Conservation (phyloP, 2,888 invertebrate genomes). For the Cyaniris semiargus region DNA sequence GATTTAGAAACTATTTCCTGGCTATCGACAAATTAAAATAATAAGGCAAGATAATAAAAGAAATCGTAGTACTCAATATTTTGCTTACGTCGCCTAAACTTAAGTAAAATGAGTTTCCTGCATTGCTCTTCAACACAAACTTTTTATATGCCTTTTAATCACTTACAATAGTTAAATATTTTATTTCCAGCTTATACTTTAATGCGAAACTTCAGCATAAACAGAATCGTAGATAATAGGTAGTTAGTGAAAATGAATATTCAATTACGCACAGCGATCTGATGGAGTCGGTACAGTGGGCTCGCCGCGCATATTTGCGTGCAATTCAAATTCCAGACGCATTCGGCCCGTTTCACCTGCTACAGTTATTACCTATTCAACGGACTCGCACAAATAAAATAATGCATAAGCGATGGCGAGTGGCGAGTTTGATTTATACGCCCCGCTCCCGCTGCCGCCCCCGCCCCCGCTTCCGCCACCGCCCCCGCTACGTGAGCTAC, state of each 20-base stretch:
- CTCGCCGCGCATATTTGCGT: slow-evolving; percentile 58
- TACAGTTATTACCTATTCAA: slow-evolving; percentile 80
- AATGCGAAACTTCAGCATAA: background rate
- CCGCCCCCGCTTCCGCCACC: slow-evolving; percentile 62
- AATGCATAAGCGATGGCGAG: slow-evolving; percentile 81
- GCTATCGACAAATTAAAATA: background rate
- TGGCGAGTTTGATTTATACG: slow-evolving; percentile 79
- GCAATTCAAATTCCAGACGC: slow-evolving; percentile 67
- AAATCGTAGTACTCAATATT: too few species aligned
- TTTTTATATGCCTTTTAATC: too few species aligned
- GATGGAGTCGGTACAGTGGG: background rate
- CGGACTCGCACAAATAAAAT: slow-evolving; percentile 80
- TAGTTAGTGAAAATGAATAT: slow-evolving; percentile 8
- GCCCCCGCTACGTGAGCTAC: slow-evolving; percentile 61
- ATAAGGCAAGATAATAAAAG: too few species aligned
- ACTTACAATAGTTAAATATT: background rate
- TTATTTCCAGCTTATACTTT: background rate
- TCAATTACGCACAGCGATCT: slow-evolving; percentile 11
- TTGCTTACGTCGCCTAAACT: too few species aligned
- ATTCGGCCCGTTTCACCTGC: slow-evolving; percentile 74
- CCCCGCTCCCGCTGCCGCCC: slow-evolving; percentile 63
- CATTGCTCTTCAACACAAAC: too few species aligned
- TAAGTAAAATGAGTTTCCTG: too few species aligned
- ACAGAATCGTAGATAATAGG: background rate
- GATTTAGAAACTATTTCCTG: background rate